Evolutionary conservation across 2,797 vertebrate species (phyloP).

Genomic region (Onychomys leucogaster): DNA sequence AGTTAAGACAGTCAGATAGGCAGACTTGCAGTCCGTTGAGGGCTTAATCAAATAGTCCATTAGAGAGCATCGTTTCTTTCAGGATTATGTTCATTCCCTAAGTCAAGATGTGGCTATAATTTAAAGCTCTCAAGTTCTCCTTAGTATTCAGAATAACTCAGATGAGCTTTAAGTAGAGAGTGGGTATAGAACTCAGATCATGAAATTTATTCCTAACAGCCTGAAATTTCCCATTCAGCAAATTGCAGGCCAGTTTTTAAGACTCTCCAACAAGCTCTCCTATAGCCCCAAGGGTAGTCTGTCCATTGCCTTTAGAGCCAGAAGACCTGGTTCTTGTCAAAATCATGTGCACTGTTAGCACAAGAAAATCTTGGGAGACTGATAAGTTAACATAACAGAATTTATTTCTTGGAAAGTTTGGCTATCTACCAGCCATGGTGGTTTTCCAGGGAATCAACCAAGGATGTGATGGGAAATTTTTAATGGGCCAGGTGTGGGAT

Average conservation of each 20-base stretch:
- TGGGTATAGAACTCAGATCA: neutral
- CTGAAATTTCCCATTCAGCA: neutral
- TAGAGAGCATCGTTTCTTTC: neutral
- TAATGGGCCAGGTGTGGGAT: neutral
- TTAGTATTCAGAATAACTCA: neutral
- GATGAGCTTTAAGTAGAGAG: neutral
- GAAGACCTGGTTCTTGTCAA: neutral
- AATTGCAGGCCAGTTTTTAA: neutral
- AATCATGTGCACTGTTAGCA: neutral
- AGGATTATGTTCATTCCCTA: neutral
- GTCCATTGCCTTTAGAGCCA: neutral
- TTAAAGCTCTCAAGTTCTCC: neutral
- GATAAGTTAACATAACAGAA: neutral
- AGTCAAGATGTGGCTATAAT: neutral
- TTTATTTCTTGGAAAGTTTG: neutral
- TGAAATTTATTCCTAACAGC: neutral
- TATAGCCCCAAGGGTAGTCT: neutral
- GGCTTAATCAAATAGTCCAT: neutral
- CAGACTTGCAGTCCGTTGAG: neutral
- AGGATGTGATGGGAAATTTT: neutral
- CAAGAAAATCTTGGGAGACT: neutral
- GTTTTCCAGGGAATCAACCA: neutral
- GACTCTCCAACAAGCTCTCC: neutral
- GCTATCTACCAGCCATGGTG: neutral
- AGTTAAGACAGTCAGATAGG: neutral